Conservation (phyloP, 1,140 invertebrate species). For the Andrena cerasifolii region DNA sequence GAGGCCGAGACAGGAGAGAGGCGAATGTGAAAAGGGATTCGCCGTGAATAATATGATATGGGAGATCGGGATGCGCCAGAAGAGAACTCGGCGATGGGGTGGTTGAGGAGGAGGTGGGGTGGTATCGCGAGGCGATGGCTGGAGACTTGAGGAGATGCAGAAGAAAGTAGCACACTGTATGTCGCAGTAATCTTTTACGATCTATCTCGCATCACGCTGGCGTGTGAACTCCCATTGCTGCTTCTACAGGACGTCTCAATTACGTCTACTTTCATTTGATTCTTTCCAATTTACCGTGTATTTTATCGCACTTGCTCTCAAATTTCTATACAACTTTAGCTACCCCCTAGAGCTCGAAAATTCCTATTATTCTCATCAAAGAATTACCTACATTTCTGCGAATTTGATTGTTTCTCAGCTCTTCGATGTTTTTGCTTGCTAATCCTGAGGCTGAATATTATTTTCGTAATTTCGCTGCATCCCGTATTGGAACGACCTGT, state of each 20-base stretch:
- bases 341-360: too few species aligned
- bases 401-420: not conserved
- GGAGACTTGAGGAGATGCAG: constrained; percentile 49
- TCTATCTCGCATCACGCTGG: constrained; percentile 74
- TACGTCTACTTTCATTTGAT: constrained; percentile 16
- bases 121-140: constrained; percentile 47
- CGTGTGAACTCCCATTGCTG: constrained; percentile 59
- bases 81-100: constrained; percentile 51
- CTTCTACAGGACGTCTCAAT: constrained; percentile 67
- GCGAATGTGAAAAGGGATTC: constrained; percentile 72
- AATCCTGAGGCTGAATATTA: not conserved
- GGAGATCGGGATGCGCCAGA: constrained; percentile 74
- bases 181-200: constrained; percentile 79
- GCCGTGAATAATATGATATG: constrained; percentile 77
- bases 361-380: too few species aligned
- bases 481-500: constrained; percentile 58
- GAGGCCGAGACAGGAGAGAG: constrained; percentile 32
- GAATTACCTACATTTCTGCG: not conserved
- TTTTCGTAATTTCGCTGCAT: not conserved
- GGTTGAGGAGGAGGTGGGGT: constrained; percentile 48
- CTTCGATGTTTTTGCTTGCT: not conserved
- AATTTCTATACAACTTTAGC: too few species aligned
- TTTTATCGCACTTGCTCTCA: too few species aligned
- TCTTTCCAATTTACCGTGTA: too few species aligned
- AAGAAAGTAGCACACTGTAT: constrained; percentile 65